Evolutionary conservation across 2,888 invertebrate species (phyloP), one percentile per base, ranked within the genome.

Genomic region (Graphium colonna): DNA sequence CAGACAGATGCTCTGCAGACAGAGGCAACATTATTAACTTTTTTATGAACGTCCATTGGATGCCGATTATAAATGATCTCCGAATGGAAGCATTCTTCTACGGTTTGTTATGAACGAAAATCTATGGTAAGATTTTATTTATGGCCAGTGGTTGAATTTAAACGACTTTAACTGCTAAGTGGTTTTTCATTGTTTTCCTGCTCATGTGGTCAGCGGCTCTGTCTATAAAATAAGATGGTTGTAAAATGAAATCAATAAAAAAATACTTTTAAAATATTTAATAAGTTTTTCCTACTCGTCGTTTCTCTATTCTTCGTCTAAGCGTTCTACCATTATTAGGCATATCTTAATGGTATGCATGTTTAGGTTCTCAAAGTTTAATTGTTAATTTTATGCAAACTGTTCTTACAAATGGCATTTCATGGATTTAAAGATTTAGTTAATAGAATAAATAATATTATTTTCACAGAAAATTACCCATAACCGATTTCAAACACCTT

Each of bases 1-100:
- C 43, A 12, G 47, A 61, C 67, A 68, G 63, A 67, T 61, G 64
- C 58, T 55, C 18, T n/a, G 17, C 17, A 33, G 52, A 45, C 45
- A 50, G 52, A 53, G 51, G 55, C 50, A 55, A 51, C 41, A 42
- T 55, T 59, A 51, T 52, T 56, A 57, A 51, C 51, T 54, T 42
- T 50, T 47, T 18, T 47, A 45, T 46, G 38, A 28, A 46, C 18
- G 12, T 43, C 31, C 40, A 53, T 44, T 38, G 3, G 36, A 16
- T 28, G 41, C 56, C 57, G 55, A 40, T 46, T 28, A 45, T 17
- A 50, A 2, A 16, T 51, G 57, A 57, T n/a, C 55, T 54, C n/a
- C 45, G 7, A 4, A 26, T 41, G 13, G 33, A 33, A 46, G 31
- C 7, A n/a, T 31, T 41, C 18, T 7, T 10, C 17, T 16, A 36